Percentiles rank a stretch among this genome's conserved stretches.
Conservation (phyloP, 2,888 invertebrate genomes). For the Polydrusus tereticollis region DNA sequence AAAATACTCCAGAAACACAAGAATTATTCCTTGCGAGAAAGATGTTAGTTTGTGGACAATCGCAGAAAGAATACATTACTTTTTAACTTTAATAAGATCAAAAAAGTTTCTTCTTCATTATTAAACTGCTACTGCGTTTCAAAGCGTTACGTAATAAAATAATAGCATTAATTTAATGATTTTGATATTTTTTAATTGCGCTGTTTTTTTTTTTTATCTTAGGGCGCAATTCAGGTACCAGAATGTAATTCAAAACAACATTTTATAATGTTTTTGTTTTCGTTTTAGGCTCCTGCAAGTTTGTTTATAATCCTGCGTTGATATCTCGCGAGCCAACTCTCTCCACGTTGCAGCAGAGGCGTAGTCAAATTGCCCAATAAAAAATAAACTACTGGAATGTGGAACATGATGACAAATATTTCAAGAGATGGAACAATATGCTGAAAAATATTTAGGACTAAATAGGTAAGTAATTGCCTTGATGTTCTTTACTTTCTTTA, state of each 20-base stretch:
- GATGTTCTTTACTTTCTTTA: too few relatives aligned
- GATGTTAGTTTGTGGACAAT: too few relatives aligned
- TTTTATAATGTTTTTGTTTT: conserved; percentile 6
- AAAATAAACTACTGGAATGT: not conserved
- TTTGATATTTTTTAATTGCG: not conserved
- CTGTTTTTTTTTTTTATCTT: not conserved
- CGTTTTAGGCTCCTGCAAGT: conserved; percentile 2
- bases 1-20: too few relatives aligned
- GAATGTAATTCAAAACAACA: not conserved
- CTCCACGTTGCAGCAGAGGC: conserved; percentile 7
- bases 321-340: conserved; percentile 12
- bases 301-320: not conserved
- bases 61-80: too few relatives aligned
- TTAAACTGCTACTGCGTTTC: too few relatives aligned
- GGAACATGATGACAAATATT: not conserved
- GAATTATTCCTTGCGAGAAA: too few relatives aligned
- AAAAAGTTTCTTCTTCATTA: too few relatives aligned
- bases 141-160: too few relatives aligned
- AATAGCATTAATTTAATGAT: too few relatives aligned
- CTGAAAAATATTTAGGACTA: too few relatives aligned
- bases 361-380: not conserved
- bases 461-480: too few relatives aligned
- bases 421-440: not conserved
- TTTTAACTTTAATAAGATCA: too few relatives aligned
- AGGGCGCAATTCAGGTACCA: not conserved